Conservation (phyloP, 2,888 invertebrate genomes). For the Drosophila nigritarsus region DNA sequence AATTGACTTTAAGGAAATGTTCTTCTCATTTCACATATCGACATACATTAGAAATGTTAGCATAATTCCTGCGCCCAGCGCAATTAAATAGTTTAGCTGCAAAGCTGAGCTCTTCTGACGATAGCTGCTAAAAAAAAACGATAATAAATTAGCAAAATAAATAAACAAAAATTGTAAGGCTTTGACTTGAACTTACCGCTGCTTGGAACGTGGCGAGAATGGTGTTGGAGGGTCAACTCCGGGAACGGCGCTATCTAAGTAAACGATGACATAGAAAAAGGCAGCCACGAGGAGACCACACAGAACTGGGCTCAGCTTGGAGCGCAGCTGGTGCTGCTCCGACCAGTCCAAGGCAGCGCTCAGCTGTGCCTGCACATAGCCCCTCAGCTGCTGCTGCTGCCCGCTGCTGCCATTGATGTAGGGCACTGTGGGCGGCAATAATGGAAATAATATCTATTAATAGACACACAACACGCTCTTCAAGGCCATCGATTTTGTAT, state of each 20-base stretch:
- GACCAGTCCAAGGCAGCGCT: conserved; percentile 71
- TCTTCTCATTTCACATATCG: conserved; percentile 43
- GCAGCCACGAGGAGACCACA: conserved; percentile 86
- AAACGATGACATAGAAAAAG: conserved; percentile 87
- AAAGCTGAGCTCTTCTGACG: conserved; percentile 80
- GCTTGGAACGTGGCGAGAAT: conserved; percentile 86
- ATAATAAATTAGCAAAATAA: conserved; percentile 2
- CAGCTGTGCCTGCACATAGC: conserved; percentile 67
- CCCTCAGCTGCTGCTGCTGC: conserved; percentile 61
- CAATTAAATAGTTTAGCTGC: conserved; percentile 86
- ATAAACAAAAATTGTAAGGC: background rate
- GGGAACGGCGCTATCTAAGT: conserved; percentile 87
- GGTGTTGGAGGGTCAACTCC: conserved; percentile 87
- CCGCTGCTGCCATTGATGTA: conserved; percentile 65
- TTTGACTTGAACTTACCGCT: conserved; percentile 79
- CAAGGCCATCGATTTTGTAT: conserved; percentile 45
- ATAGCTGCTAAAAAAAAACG: conserved; percentile 57
- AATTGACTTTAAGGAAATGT: conserved; percentile 39
- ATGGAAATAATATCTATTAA: conserved; percentile 37
- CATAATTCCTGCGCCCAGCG: conserved; percentile 85
- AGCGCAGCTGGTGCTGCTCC: conserved; percentile 64
- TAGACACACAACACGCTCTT: conserved; percentile 4
- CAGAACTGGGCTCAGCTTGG: conserved; percentile 72
- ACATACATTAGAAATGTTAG: conserved; percentile 84
- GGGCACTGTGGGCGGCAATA: conserved; percentile 66